phyloP scores from a whole-genome alignment of 2,888 invertebrate species.

The Xestia sexstrigata region DNA sequence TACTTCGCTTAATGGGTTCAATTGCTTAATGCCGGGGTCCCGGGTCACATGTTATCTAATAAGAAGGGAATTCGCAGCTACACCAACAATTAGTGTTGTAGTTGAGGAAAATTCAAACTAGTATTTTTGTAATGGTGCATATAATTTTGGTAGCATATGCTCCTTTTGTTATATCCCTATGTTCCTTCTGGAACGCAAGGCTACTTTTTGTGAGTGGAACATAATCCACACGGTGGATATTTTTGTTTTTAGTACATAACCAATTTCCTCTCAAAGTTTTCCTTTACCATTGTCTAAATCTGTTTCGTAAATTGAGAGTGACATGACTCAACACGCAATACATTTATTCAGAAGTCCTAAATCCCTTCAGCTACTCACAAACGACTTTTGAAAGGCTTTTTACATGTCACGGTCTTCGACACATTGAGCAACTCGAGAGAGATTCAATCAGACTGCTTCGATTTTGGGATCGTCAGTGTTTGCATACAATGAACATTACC shows the following conservation, averaged over 20 bases:
- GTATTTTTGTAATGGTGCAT: not conserved
- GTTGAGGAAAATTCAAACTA: slow-evolving; percentile 28
- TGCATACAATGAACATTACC: slow-evolving; percentile 65
- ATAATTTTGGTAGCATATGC: not conserved
- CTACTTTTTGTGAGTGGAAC: not conserved
- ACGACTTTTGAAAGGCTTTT: slow-evolving; percentile 20
- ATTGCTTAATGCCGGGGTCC: slow-evolving; percentile 84
- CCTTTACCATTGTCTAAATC: not conserved
- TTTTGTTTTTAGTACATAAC: not conserved
- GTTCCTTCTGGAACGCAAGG: not conserved
- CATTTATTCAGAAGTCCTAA: slow-evolving; percentile 7
- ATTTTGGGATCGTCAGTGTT: slow-evolving; percentile 58
- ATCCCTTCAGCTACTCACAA: not conserved
- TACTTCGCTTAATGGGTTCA: slow-evolving; percentile 76
- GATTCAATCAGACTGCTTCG: slow-evolving; percentile 54
- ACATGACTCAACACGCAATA: not conserved
- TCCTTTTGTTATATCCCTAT: not conserved
- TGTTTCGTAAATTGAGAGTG: not conserved
- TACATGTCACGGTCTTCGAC: slow-evolving; percentile 48
- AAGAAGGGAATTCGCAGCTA: slow-evolving; percentile 71
- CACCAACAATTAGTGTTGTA: slow-evolving; percentile 55
- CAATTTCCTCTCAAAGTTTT: not conserved
- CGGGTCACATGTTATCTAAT: slow-evolving; percentile 84
- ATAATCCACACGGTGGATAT: not conserved
- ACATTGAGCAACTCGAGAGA: slow-evolving; percentile 54